Percentiles rank a stretch among this genome's conserved stretches.
Conservation (phyloP, 1,140 invertebrate species). For the Hycleus phaleratus region DNA sequence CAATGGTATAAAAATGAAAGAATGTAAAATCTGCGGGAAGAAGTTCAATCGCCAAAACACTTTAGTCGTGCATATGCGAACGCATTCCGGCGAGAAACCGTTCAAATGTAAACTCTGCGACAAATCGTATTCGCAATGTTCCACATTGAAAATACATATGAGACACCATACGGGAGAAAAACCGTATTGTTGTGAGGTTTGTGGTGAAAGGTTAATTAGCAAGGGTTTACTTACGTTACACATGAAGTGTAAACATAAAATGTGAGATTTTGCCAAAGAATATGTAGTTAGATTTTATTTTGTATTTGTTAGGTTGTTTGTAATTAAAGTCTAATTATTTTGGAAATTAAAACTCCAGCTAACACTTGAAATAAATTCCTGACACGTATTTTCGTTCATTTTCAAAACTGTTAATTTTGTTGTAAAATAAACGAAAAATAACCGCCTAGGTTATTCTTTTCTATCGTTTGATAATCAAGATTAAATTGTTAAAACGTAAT, state of each 20-base stretch:
- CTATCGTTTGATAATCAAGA: too few relatives aligned
- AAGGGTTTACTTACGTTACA: neutral
- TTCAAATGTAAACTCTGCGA: conserved; percentile 41
- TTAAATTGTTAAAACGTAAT: neutral
- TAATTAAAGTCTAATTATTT: too few relatives aligned
- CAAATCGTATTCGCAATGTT: conserved; percentile 39
- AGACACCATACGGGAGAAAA: conserved; percentile 45
- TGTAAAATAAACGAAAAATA: too few relatives aligned
- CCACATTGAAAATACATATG: conserved; percentile 28
- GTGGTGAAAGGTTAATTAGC: conserved; percentile 45
- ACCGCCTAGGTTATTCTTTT: too few relatives aligned
- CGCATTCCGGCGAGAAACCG: conserved; percentile 34
- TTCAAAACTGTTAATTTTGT: too few relatives aligned
- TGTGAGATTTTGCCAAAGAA: too few relatives aligned
- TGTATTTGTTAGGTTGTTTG: too few relatives aligned
- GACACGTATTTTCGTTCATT: too few relatives aligned
- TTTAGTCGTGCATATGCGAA: conserved; percentile 27
- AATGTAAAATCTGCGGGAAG: conserved; percentile 35
- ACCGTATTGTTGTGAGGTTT: conserved; percentile 51
- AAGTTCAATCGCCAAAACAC: conserved; percentile 31
- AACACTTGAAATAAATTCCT: too few relatives aligned
- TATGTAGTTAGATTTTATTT: too few relatives aligned
- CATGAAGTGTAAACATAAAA: neutral
- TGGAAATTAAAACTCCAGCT: too few relatives aligned
- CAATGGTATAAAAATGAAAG: conserved; percentile 12